Evolutionary conservation across 2,797 vertebrate species (phyloP).

Genomic region (Rhynchotus rufescens): DNA sequence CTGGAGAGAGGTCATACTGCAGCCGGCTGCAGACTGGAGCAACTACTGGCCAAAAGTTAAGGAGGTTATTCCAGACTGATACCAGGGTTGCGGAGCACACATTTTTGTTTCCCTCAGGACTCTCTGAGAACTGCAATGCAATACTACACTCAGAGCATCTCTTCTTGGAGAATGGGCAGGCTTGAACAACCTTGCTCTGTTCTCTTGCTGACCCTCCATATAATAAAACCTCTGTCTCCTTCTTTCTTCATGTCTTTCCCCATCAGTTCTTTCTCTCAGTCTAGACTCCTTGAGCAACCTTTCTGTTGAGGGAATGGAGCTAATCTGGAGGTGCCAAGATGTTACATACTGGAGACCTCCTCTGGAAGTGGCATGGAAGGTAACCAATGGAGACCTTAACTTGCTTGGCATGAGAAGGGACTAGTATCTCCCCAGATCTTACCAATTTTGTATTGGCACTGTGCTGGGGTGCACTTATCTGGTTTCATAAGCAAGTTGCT

Average conservation of each 20-base stretch:
- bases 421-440: neutral
- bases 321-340: neutral
- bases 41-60: neutral
- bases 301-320: neutral
- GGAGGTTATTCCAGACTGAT: neutral
- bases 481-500: neutral
- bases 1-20: neutral
- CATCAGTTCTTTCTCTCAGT: neutral
- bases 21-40: neutral
- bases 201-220: neutral
- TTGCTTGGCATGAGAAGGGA: neutral
- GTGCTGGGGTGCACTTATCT: neutral
- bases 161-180: neutral
- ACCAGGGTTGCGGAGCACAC: neutral
- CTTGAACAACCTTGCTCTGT: neutral
- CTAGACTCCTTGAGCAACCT: neutral
- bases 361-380: neutral
- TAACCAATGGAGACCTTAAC: neutral
- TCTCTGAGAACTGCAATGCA: neutral
- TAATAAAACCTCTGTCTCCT: neutral
- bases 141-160: neutral
- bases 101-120: neutral
- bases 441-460: neutral
- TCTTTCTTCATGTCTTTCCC: rapidly evolving
- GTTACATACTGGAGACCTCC: neutral